Conservation (phyloP, 2,888 invertebrate genomes). For the Resseliella maxima region DNA sequence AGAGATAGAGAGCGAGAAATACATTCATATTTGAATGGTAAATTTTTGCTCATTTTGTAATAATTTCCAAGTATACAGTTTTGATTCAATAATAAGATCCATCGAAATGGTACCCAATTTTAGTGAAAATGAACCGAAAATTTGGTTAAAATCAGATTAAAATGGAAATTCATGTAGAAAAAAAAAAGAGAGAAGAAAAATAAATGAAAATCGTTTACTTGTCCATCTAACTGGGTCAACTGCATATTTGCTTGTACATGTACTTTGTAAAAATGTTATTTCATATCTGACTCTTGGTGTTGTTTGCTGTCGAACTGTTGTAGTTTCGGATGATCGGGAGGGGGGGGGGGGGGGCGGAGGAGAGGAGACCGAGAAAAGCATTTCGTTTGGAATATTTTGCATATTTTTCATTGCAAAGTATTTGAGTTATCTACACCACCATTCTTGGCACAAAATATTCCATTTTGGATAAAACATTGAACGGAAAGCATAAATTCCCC, state of each 20-base stretch:
- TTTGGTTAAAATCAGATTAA: neutral
- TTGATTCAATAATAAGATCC: too few relatives aligned
- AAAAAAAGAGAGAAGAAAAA: neutral
- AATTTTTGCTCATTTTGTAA: neutral
- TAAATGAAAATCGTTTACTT: neutral
- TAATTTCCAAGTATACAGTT: too few relatives aligned
- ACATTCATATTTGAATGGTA: neutral
- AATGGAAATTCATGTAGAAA: neutral
- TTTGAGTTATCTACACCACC: conserved; percentile 17
- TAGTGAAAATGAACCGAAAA: neutral
- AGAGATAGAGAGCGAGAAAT: too few relatives aligned
- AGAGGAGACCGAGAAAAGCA: neutral
- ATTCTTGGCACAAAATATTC: conserved; percentile 16
- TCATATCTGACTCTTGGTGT: neutral
- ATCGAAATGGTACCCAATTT: neutral
- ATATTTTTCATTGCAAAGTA: neutral
- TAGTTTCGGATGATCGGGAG: too few relatives aligned
- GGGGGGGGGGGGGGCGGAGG: too few relatives aligned
- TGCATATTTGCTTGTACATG: neutral
- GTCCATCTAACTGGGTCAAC: neutral
- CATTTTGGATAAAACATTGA: conserved; percentile 43
- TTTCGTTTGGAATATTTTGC: conserved; percentile 9
- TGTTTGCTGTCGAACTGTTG: neutral
- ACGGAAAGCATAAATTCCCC: conserved; percentile 43
- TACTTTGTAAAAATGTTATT: neutral